phyloP scores from a whole-genome alignment of 2,113 vertebrate species.

The Glaucidium brasilianum region DNA sequence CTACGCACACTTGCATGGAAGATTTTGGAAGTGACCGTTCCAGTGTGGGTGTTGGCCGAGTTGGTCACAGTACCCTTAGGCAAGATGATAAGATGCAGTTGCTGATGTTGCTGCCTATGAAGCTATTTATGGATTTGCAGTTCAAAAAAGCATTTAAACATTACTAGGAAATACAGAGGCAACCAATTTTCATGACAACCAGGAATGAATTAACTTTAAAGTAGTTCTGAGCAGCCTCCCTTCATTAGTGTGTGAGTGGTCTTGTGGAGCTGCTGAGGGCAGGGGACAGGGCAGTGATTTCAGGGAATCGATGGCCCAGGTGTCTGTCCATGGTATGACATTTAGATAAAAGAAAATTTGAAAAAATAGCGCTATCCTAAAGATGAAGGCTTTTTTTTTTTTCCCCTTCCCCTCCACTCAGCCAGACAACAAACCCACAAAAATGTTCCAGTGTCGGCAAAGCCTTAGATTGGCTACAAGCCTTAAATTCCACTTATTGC shows the following conservation, averaged over 20 bases:
- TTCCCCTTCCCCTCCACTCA: rapidly evolving
- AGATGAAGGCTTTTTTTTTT: background rate
- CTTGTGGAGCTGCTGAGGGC: background rate
- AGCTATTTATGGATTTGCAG: background rate
- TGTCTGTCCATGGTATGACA: rapidly evolving
- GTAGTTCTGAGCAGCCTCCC: background rate
- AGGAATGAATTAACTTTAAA: background rate
- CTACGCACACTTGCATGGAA: rapidly evolving
- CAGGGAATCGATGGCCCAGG: background rate
- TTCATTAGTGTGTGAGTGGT: background rate
- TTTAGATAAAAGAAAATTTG: background rate
- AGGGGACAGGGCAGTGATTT: background rate
- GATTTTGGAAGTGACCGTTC: background rate
- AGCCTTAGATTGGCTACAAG: background rate
- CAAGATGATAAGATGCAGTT: background rate
- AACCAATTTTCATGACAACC: background rate
- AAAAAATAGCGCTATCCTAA: rapidly evolving
- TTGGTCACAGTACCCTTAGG: background rate
- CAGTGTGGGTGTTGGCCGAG: background rate
- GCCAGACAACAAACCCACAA: background rate
- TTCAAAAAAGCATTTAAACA: background rate
- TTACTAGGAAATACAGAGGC: background rate
- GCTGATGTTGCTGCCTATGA: background rate
- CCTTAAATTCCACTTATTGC: background rate
- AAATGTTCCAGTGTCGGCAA: background rate